A percentile compares a stretch with the other conserved stretches of the same genome.
Conservation (phyloP, 2,888 invertebrate species). For the Hydrotaea diabolus region DNA sequence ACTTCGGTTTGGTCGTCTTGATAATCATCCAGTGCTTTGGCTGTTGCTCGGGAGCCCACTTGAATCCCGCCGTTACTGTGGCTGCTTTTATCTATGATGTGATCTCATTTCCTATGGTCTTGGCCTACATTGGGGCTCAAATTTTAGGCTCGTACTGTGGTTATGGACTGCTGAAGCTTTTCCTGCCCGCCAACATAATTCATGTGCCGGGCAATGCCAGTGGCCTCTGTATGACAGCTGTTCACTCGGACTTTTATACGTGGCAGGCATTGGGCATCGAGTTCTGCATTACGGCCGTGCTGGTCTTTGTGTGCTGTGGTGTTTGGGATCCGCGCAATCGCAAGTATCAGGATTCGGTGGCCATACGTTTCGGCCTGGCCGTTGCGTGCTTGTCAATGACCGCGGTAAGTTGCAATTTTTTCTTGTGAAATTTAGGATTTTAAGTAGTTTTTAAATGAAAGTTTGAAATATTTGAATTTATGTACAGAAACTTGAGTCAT, state of each 20-base stretch:
- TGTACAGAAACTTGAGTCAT: too few relatives aligned
- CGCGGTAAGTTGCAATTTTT: conserved; percentile 82
- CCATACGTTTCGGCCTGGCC: conserved; percentile 86
- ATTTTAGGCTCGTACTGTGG: conserved; percentile 86
- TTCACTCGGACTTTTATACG: conserved; percentile 81
- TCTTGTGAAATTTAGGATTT: conserved; percentile 70
- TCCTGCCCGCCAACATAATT: conserved; percentile 81
- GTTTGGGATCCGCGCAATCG: conserved; percentile 88
- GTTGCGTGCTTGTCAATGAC: conserved; percentile 85
- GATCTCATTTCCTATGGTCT: conserved; percentile 80
- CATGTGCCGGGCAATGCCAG: conserved; percentile 72
- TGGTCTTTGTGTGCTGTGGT: conserved; percentile 86
- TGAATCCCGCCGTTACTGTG: conserved; percentile 89
- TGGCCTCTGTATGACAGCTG: conserved; percentile 85
- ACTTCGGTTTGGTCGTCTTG: conserved; percentile 87
- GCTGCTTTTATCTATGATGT: conserved; percentile 82
- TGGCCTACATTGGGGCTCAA: conserved; percentile 85
- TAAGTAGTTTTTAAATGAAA: too few relatives aligned
- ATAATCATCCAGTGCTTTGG: conserved; percentile 88
- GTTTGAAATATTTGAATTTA: too few relatives aligned
- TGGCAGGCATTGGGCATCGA: conserved; percentile 85
- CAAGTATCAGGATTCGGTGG: conserved; percentile 84
- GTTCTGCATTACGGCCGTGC: conserved; percentile 84
- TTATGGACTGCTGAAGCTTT: conserved; percentile 85
- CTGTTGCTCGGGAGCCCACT: conserved; percentile 89